Evolutionary conservation across 2,113 vertebrate genomes (phyloP).

Genomic region (Bothrops jararaca): DNA sequence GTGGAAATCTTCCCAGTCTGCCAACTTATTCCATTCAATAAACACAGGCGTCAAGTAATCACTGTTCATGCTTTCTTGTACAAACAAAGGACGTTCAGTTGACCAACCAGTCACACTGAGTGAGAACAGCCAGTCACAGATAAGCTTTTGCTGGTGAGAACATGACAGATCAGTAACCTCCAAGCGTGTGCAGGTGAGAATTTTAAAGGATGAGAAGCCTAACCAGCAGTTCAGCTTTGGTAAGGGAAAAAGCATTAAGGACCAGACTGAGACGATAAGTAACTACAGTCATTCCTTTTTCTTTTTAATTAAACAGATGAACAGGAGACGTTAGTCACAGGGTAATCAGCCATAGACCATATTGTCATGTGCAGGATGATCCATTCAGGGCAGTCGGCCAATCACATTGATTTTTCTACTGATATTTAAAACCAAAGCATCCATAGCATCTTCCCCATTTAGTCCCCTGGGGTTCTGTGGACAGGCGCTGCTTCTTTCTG

Average conservation of each 20-base stretch:
- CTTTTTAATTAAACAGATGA: not conserved
- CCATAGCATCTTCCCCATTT: not conserved
- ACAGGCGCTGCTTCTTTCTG: not conserved
- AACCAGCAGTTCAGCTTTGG: not conserved
- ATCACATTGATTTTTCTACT: not conserved
- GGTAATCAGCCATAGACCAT: not conserved
- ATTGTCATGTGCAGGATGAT: not conserved
- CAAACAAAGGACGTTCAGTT: slow-evolving; percentile 16
- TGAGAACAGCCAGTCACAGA: slow-evolving; percentile 41
- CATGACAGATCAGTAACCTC: slow-evolving; percentile 26
- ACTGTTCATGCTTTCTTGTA: slow-evolving; percentile 35
- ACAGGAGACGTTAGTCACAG: not conserved
- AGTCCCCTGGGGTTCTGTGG: not conserved
- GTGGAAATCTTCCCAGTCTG: not conserved
- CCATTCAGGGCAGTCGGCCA: not conserved
- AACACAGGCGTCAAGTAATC: not conserved
- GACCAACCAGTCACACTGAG: not conserved
- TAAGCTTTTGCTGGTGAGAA: slow-evolving; percentile 31
- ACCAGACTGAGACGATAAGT: not conserved
- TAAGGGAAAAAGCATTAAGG: not conserved
- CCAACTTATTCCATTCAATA: slow-evolving; percentile 1
- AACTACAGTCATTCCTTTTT: not conserved
- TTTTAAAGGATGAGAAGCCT: slow-evolving; percentile 2
- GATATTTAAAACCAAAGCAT: not conserved
- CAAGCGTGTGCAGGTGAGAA: slow-evolving; percentile 14